Conservation (phyloP, 2,888 invertebrate genomes). For the Rhodophaea formosa region DNA sequence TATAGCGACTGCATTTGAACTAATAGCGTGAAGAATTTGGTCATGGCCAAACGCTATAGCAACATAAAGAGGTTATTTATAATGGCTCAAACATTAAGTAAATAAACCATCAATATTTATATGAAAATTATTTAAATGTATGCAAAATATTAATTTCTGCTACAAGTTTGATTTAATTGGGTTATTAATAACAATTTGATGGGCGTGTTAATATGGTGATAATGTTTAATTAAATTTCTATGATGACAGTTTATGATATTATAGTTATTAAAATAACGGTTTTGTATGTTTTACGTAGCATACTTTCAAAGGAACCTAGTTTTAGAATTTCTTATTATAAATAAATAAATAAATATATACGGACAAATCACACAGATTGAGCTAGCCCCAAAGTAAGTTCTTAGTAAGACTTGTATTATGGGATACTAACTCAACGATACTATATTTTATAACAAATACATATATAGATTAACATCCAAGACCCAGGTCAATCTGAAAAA, state of each 20-base stretch:
- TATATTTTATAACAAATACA: no score
- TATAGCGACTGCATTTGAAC: no score
- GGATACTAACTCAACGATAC: no score
- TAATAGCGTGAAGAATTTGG: background rate
- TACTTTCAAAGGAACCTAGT: background rate
- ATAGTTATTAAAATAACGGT: background rate
- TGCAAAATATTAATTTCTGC: constrained; percentile 11
- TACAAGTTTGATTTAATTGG: constrained; percentile 10
- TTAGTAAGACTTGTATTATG: no score
- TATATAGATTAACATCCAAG: no score
- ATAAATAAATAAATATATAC: no score
- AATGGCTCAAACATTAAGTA: background rate
- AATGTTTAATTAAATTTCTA: constrained; percentile 16
- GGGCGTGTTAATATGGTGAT: constrained; percentile 8
- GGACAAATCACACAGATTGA: no score
- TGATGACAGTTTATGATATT: background rate
- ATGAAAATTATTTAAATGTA: constrained; percentile 2
- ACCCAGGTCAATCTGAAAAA: no score
- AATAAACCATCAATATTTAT: background rate
- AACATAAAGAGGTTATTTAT: background rate
- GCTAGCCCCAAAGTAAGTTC: no score
- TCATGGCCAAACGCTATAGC: background rate
- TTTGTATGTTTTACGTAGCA: background rate
- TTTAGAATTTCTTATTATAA: no score
- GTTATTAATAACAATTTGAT: constrained; percentile 10